Conservation (phyloP, 2,797 vertebrate genomes). For the Diplodus puntazzo region DNA sequence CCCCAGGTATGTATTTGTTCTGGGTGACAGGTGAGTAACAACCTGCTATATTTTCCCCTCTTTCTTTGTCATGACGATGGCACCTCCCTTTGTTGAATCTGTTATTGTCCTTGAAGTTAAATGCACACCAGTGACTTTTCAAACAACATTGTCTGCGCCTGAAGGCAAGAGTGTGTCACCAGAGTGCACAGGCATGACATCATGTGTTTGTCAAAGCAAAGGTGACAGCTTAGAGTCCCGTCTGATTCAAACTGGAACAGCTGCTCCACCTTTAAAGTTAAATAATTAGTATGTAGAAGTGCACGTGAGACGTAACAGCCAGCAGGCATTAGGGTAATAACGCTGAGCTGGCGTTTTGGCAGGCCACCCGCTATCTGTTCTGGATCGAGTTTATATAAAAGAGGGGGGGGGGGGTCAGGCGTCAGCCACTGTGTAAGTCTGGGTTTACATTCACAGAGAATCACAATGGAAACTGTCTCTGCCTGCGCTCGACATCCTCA, state of each 20-base stretch:
- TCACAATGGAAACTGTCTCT: constrained; percentile 56
- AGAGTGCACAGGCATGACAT: constrained; percentile 29
- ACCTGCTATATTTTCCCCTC: constrained; percentile 15
- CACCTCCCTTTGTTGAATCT: constrained; percentile 36
- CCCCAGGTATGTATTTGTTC: constrained; percentile 42
- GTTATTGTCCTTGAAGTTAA: constrained; percentile 47
- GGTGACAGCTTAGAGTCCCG: constrained; percentile 32
- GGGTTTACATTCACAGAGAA: constrained; percentile 61
- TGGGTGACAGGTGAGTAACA: constrained; percentile 65
- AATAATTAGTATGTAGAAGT: constrained; percentile 1
- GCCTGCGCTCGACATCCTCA: constrained; percentile 25
- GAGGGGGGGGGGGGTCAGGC: constrained; percentile 16
- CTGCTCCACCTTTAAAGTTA: constrained; percentile 3
- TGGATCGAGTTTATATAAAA: constrained; percentile 63
- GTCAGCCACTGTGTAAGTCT: constrained; percentile 59
- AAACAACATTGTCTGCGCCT: constrained; percentile 9
- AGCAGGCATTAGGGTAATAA: constrained; percentile 48
- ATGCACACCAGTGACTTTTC: constrained; percentile 34
- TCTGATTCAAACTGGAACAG: constrained; percentile 7
- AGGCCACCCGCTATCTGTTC: constrained; percentile 49
- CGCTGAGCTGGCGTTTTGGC: constrained; percentile 68
- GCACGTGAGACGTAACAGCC: constrained; percentile 14
- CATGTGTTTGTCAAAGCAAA: constrained; percentile 43
- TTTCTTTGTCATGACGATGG: not conserved
- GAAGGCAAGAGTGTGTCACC: constrained; percentile 26